A percentile compares a stretch with the other conserved stretches of the same genome.
phyloP scores from a whole-genome alignment of 2,797 vertebrate genomes.

The Poeciliopsis gracilis region DNA sequence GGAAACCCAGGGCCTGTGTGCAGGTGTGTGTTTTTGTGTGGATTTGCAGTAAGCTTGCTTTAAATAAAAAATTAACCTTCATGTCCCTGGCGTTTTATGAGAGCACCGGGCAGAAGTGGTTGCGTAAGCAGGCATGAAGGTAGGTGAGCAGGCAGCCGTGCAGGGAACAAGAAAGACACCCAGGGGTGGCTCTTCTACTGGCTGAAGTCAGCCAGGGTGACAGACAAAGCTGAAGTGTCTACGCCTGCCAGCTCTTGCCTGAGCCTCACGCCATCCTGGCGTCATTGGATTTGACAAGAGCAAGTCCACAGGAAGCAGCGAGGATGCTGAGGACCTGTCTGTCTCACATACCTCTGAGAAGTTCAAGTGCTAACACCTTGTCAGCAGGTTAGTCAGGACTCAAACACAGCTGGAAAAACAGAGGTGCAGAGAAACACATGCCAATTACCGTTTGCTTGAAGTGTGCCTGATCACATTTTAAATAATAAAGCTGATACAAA shows the following conservation, averaged over 20 bases:
- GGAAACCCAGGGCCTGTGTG: slow-evolving; percentile 48
- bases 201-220: slow-evolving; percentile 74
- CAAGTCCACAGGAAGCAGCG: slow-evolving; percentile 59
- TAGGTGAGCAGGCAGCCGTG: slow-evolving; percentile 35
- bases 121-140: slow-evolving; percentile 45
- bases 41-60: slow-evolving; percentile 58
- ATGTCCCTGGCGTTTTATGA: slow-evolving; percentile 69
- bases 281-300: slow-evolving; percentile 79
- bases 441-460: slow-evolving; percentile 7
- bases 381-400: slow-evolving; percentile 40
- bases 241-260: slow-evolving; percentile 48
- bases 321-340: slow-evolving; percentile 65
- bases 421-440: slow-evolving; percentile 29
- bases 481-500: slow-evolving; percentile 7
- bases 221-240: slow-evolving; percentile 66
- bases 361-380: slow-evolving; percentile 69
- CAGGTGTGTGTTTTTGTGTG: slow-evolving; percentile 51
- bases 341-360: slow-evolving; percentile 52
- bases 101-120: slow-evolving; percentile 59
- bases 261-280: slow-evolving; percentile 62
- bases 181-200: slow-evolving; percentile 74
- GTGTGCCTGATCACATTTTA: slow-evolving; percentile 12
- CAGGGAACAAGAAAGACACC: slow-evolving; percentile 68
- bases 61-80: slow-evolving; percentile 82
- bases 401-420: slow-evolving; percentile 30